phyloP scores from a whole-genome alignment of 2,888 invertebrate genomes.

The Xestia c-nigrum region DNA sequence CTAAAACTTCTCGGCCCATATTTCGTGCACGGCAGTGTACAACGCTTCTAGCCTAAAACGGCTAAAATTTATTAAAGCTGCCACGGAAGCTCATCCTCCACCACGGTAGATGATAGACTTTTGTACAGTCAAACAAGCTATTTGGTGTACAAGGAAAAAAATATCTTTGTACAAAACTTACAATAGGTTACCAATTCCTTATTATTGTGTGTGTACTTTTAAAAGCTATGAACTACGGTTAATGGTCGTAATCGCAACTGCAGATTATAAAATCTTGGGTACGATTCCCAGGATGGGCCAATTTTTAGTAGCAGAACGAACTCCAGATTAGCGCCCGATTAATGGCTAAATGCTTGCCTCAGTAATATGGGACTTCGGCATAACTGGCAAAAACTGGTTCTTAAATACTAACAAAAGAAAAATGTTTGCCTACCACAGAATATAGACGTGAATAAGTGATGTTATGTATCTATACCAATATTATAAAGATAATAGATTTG shows the following conservation, averaged over 20 bases:
- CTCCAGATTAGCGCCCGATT: no score
- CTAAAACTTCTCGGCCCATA: conserved; percentile 33
- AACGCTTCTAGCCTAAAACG: conserved; percentile 22
- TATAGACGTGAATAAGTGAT: no score
- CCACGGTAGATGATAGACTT: conserved; percentile 31
- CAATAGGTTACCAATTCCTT: neutral
- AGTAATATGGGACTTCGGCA: no score
- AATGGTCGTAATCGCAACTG: neutral
- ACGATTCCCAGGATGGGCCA: neutral
- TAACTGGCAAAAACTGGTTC: no score
- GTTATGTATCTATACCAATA: no score
- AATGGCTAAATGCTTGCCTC: no score
- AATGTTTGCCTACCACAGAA: no score
- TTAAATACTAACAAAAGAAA: no score
- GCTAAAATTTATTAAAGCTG: conserved; percentile 43
- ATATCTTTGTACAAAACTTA: neutral
- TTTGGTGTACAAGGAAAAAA: neutral
- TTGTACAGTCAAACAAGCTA: conserved; percentile 23
- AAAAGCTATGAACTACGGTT: neutral
- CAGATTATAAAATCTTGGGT: neutral
- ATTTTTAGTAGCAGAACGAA: no score
- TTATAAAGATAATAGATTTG: no score
- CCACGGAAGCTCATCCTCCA: conserved; percentile 34
- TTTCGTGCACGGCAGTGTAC: conserved; percentile 35
- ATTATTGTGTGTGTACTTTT: no score